phyloP scores from a whole-genome alignment of 2,797 vertebrate genomes.

The Anolis apletophallus region DNA sequence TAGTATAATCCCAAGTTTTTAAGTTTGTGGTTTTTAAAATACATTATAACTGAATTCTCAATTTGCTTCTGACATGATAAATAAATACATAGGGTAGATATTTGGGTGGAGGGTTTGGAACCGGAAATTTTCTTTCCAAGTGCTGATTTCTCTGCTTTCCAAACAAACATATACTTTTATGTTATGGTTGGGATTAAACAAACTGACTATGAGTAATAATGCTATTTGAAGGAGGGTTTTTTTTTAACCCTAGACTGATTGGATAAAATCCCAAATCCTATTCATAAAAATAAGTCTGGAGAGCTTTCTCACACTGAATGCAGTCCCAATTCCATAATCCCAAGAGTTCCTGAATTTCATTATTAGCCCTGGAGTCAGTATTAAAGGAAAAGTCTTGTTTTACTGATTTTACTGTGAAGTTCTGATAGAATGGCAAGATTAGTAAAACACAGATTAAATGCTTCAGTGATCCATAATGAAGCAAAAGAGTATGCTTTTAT shows the following conservation, averaged over 20 bases:
- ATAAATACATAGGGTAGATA: too few relatives aligned
- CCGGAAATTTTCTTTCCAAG: neutral
- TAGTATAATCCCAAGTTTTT: too few relatives aligned
- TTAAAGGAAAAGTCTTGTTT: conserved; percentile 25
- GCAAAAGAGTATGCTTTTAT: conserved; percentile 24
- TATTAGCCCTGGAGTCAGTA: neutral
- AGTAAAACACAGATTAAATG: conserved; percentile 49
- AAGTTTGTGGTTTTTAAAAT: too few relatives aligned
- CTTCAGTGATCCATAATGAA: conserved; percentile 4
- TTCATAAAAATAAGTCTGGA: neutral
- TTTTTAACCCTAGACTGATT: neutral
- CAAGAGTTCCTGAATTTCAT: conserved; percentile 22
- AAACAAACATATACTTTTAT: neutral
- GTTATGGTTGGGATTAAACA: neutral
- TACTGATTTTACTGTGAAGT: conserved; percentile 49
- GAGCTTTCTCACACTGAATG: neutral
- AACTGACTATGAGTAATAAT: too few relatives aligned
- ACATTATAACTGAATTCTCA: too few relatives aligned
- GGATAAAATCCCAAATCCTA: neutral
- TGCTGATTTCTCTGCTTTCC: neutral
- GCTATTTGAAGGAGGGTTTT: neutral
- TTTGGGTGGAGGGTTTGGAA: too few relatives aligned
- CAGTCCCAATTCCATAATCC: neutral
- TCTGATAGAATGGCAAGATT: conserved; percentile 21
- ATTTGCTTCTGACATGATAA: too few relatives aligned